These are phyloP conservation scores for Muscicapa adusta DNA, from an alignment of 2,113 vertebrate genomes.

Conservation along the genomic window DNA sequence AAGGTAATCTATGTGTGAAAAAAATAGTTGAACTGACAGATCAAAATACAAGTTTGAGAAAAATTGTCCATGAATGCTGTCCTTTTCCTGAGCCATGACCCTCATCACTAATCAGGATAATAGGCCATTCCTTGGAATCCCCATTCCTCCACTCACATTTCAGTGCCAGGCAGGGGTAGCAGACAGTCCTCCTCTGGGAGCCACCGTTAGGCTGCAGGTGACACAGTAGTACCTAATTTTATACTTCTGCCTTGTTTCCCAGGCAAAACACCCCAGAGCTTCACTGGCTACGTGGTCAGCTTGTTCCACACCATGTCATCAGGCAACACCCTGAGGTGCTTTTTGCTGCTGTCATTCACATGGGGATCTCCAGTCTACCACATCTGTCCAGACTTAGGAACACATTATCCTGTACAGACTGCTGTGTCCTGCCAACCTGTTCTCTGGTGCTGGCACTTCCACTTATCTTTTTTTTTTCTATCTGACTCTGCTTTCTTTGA, in stretches of 20 bases:
- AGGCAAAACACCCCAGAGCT: not conserved
- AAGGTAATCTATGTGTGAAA: not conserved
- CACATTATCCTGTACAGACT: not conserved
- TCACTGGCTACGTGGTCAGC: no score
- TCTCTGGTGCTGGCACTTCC: not conserved
- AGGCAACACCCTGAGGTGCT: not conserved
- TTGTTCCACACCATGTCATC: not conserved
- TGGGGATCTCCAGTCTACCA: not conserved
- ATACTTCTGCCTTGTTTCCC: not conserved
- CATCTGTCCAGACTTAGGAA: not conserved
- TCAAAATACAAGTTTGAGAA: not conserved
- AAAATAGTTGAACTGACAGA: not conserved
- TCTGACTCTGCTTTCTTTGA: not conserved
- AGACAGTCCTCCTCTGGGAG: not conserved
- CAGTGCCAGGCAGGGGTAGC: not conserved
- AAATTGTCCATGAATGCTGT: not conserved
- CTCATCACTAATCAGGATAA: not conserved
- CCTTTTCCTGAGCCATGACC: not conserved
- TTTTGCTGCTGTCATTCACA: not conserved
- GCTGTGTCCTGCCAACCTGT: not conserved
- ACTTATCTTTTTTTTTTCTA: not conserved
- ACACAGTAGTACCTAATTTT: not conserved
- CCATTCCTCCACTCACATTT: not conserved
- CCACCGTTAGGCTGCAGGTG: not conserved
- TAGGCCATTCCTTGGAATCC: not conserved